Evolutionary conservation across 2,113 vertebrate species (phyloP), one percentile per base, ranked within the genome.

Genomic region (Murina feae): DNA sequence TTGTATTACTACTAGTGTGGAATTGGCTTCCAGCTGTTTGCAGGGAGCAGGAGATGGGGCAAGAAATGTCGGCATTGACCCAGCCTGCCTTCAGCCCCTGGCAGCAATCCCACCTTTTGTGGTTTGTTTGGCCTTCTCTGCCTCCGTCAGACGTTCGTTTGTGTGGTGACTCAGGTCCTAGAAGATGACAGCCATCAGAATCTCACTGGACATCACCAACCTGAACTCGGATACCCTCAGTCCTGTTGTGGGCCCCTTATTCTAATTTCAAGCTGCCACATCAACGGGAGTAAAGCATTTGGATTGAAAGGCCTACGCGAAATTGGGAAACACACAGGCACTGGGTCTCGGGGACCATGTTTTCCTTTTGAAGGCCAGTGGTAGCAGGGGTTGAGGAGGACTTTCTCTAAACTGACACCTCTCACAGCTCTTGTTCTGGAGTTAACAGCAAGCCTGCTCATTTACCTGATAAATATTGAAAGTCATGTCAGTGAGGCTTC

Each of bases 211-310:
- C 12, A 14, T 25, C 80, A 18, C 10, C 9, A 9, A 12, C n/a
- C 42, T 10, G 60, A 25, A 28, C 25, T 44, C 51, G 12, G 25
- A 32, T 30, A 28, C 84, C 44, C 2, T 3, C 7, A 32, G 63
- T 11, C 5, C 60, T 7, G 16, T 51, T 32, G 20, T 25, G 75
- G 80, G 39, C 23, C 37, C 1, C 35, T 53, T 20, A 10, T 9
- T 21, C 2, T n/a, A 69, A 20, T 69, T 35, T 83, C 42, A 74
- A 23, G 69, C 30, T 35, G 10, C 12, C 35, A 28, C 0, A 11
- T 8, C 42, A 42, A 7, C 1, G 1, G 0, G 14, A 18, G 21
- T 51, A 30, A 55, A 16, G 32, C 21, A 7, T 10, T 87, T 39
- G 14, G 37, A 84, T 23, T 6, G 20, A n/a, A 72, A 72, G 81